A percentile compares a stretch with the other conserved stretches of the same genome.
Evolutionary conservation across 2,113 vertebrate species (phyloP).

Genomic region (Marcusenius ussheri): DNA sequence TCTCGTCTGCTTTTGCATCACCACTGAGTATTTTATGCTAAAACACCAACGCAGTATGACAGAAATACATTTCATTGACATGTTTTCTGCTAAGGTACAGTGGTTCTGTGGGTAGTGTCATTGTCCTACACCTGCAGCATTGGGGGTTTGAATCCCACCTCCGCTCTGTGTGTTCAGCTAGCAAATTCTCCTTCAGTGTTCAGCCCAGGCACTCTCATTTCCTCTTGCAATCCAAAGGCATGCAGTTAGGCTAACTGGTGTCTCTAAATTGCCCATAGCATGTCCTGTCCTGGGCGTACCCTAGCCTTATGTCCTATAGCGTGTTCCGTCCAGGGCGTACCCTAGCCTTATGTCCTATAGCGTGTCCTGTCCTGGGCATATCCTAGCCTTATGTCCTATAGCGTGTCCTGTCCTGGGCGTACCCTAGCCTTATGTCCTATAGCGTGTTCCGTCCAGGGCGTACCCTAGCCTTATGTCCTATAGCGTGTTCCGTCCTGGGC

Average conservation of each 20-base stretch:
- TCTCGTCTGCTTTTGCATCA: not conserved
- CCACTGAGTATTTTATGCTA: not conserved
- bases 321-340: too few relatives aligned
- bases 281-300: not conserved
- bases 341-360: too few relatives aligned
- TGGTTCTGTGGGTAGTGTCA: not conserved
- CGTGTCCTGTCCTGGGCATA: too few relatives aligned
- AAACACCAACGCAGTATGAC: not conserved
- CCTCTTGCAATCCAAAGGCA: not conserved
- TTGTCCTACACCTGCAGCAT: not conserved
- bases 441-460: not conserved
- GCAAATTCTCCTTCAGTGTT: not conserved
- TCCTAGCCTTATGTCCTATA: too few relatives aligned
- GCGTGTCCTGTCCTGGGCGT: too few relatives aligned
- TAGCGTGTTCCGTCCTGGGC: not conserved
- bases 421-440: not conserved
- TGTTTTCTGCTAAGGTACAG: not conserved
- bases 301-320: not conserved
- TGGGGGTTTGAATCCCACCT: not conserved
- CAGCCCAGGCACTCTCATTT: not conserved
- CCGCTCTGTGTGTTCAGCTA: not conserved
- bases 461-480: too few relatives aligned
- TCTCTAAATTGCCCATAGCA: not conserved
- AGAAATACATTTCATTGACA: not conserved
- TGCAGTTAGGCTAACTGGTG: not conserved